Percentiles rank a stretch among this genome's conserved stretches.
Evolutionary conservation across 53 echinoderm and acorn worm genomes (phyloP).

Genomic region (Mesocentrotus franciscanus): DNA sequence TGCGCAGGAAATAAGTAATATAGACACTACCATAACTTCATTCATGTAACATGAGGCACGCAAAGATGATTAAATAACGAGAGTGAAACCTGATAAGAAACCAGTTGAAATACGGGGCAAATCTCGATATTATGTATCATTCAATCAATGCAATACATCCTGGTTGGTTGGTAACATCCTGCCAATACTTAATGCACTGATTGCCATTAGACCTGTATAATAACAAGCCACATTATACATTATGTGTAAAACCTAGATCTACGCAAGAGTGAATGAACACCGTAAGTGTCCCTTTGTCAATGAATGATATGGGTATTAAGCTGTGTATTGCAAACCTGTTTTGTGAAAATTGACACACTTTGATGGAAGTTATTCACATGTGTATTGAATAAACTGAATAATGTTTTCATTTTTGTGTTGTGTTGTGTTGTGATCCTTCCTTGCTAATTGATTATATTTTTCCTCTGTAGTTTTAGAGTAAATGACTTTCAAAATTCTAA

Average conservation of each 20-base stretch:
- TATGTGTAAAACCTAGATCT: constrained; percentile 6
- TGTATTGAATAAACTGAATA: not conserved
- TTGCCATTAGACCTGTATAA: not conserved
- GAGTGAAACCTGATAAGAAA: constrained; percentile 21
- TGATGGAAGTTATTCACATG: not conserved
- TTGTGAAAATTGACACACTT: not conserved
- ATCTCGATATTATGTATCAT: constrained; percentile 31
- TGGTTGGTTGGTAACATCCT: constrained; percentile 27
- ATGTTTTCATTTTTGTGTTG: not conserved
- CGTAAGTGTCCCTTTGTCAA: not conserved
- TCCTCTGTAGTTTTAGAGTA: too few relatives aligned
- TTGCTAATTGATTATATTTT: not conserved
- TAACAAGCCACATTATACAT: not conserved
- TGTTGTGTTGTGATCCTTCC: too few relatives aligned
- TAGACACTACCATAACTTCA: constrained; percentile 23
- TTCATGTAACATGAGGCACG: constrained; percentile 30
- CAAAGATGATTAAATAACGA: constrained; percentile 25
- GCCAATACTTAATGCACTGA: constrained; percentile 25
- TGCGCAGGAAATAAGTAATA: constrained; percentile 42
- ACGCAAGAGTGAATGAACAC: not conserved
- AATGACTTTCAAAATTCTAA: not conserved
- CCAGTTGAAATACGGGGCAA: not conserved
- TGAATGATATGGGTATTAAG: not conserved
- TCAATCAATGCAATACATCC: not conserved
- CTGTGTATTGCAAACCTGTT: not conserved